These are phyloP conservation scores for Tylochromis polylepis DNA, from an alignment of 2,113 vertebrate genomes.

Conservation along the genomic window DNA sequence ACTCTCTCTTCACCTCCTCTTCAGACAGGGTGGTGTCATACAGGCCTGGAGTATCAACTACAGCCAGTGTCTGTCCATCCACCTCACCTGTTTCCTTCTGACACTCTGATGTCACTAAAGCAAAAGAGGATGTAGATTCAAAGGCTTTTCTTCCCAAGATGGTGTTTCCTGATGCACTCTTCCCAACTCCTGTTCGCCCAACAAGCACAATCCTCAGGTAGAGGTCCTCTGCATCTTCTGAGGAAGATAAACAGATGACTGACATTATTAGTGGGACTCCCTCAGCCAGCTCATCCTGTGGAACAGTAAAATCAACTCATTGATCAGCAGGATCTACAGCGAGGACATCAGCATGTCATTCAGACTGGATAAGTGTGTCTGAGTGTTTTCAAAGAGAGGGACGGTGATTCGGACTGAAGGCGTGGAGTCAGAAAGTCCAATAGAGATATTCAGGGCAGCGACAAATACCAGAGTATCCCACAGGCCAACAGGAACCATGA, in stretches of 20 bases:
- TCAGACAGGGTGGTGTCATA: background rate
- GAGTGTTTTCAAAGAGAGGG: background rate
- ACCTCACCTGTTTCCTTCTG: background rate
- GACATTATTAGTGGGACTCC: background rate
- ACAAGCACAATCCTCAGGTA: background rate
- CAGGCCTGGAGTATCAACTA: background rate
- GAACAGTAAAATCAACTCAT: background rate
- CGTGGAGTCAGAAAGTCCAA: fast-evolving
- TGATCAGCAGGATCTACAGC: background rate
- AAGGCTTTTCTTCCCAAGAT: background rate
- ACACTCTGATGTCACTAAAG: background rate
- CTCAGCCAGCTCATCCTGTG: background rate
- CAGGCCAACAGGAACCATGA: background rate
- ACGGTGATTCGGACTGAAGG: background rate
- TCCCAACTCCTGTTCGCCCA: background rate
- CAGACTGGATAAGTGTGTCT: background rate
- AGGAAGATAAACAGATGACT: background rate
- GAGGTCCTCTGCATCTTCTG: background rate
- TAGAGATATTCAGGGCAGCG: too few relatives aligned
- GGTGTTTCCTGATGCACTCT: background rate
- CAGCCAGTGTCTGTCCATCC: background rate
- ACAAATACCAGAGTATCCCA: background rate
- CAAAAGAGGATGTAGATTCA: background rate
- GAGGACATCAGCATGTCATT: background rate
- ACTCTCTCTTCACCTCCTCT: background rate